Conservation (phyloP, 2,797 vertebrate species). For the Sparidentex hasta region DNA sequence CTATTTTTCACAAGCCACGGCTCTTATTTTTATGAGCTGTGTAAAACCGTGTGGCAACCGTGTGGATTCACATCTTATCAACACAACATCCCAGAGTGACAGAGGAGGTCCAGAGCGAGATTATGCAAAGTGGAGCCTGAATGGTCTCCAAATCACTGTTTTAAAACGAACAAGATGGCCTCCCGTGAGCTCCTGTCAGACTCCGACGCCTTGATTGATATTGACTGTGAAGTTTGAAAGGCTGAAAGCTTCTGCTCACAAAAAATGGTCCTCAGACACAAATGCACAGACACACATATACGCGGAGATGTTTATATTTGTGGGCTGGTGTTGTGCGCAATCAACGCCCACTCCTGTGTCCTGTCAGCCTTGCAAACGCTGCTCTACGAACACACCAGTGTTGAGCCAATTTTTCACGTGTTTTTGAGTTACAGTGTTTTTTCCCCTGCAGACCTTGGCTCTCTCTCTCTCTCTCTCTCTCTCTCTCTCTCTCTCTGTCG, state of each 20-base stretch:
- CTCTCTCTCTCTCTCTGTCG: slow-evolving; percentile 24
- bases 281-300: not conserved
- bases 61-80: slow-evolving; percentile 53
- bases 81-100: slow-evolving; percentile 33
- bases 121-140: slow-evolving; percentile 52
- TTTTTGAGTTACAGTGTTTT: slow-evolving; percentile 60
- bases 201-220: slow-evolving; percentile 45
- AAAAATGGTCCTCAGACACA: slow-evolving; percentile 28
- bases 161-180: slow-evolving; percentile 52
- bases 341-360: slow-evolving; percentile 52
- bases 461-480: slow-evolving; percentile 28
- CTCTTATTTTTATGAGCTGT: slow-evolving; percentile 46
- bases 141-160: slow-evolving; percentile 56
- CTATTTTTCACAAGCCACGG: slow-evolving; percentile 24
- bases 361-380: slow-evolving; percentile 57
- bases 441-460: slow-evolving; percentile 42
- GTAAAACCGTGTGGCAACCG: slow-evolving; percentile 34
- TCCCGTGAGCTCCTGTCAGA: slow-evolving; percentile 30
- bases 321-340: slow-evolving; percentile 40
- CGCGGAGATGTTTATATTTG: slow-evolving; percentile 16
- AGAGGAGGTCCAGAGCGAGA: slow-evolving; percentile 31
- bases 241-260: slow-evolving; percentile 38
- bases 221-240: slow-evolving; percentile 37
- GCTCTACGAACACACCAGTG: slow-evolving; percentile 55
- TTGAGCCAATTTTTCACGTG: slow-evolving; percentile 49